These are phyloP conservation scores for Pteropus alecto DNA, from an alignment of 2,113 vertebrate species.

Conservation along the genomic window DNA sequence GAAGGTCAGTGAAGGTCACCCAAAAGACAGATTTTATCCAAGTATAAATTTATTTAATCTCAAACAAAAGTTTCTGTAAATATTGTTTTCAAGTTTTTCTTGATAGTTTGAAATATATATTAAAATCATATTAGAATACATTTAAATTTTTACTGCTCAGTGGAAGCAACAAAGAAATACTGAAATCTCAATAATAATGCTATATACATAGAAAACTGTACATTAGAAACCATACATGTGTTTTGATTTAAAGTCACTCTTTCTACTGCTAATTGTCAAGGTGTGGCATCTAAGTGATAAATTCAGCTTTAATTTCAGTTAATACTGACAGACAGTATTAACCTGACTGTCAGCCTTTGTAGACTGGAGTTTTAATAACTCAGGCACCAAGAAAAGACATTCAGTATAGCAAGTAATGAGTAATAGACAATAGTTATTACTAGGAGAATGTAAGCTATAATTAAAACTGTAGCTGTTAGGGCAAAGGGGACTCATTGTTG, in stretches of 20 bases:
- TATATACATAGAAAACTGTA: not conserved
- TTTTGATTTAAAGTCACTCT: conserved; percentile 26
- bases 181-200: not conserved
- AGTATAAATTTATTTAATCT: not conserved
- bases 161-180: not conserved
- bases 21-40: not conserved
- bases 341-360: conserved; percentile 1
- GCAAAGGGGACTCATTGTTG: not conserved
- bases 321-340: not conserved
- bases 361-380: conserved; percentile 16
- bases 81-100: not conserved
- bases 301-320: not conserved
- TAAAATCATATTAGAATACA: not conserved
- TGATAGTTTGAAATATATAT: not conserved
- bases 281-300: conserved; percentile 6
- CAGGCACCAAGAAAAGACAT: conserved; percentile 31
- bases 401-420: conserved; percentile 25
- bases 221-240: not conserved
- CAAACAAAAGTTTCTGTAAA: not conserved
- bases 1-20: not conserved
- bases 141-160: not conserved
- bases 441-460: not conserved
- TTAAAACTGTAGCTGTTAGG: conserved; percentile 34
- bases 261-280: conserved; percentile 30
- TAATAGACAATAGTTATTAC: conserved; percentile 10